Evolutionary conservation across 2,797 vertebrate species (phyloP).

Genomic region (Sebastes flavidus): DNA sequence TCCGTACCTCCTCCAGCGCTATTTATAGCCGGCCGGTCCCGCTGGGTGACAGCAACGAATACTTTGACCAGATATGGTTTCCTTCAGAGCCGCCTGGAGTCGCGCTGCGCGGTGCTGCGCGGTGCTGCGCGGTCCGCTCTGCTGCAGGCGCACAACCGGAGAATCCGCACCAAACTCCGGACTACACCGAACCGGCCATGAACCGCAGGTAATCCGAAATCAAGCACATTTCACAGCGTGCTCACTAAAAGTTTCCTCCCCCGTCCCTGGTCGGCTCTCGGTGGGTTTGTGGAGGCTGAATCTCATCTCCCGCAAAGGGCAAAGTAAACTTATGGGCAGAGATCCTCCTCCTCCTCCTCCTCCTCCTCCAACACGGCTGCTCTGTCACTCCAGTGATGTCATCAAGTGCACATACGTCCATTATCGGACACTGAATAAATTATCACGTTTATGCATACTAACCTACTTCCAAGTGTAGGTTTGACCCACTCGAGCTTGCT

Average conservation of each 20-base stretch:
- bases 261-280: background rate
- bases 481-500: no score
- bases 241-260: slow-evolving; percentile 8
- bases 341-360: slow-evolving; percentile 42
- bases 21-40: slow-evolving; percentile 88
- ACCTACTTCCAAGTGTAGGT: rapidly evolving
- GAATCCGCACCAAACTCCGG: background rate
- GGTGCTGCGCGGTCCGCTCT: slow-evolving; percentile 37
- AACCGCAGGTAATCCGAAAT: slow-evolving; percentile 21
- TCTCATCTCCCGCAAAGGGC: slow-evolving; percentile 74
- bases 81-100: slow-evolving; percentile 76
- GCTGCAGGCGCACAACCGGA: slow-evolving; percentile 32
- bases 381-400: slow-evolving; percentile 79
- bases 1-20: slow-evolving; percentile 84
- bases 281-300: slow-evolving; percentile 28
- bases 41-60: slow-evolving; percentile 87
- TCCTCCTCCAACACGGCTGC: slow-evolving; percentile 54
- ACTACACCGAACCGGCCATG: slow-evolving; percentile 41
- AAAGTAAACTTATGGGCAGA: slow-evolving; percentile 62
- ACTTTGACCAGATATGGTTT: slow-evolving; percentile 94
- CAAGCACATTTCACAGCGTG: slow-evolving; percentile 13
- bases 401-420: slow-evolving; percentile 10
- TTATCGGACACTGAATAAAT: slow-evolving; percentile 21
- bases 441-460: background rate
- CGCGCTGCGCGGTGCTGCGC: slow-evolving; percentile 47